Evolutionary conservation across 2,797 vertebrate genomes (phyloP), one percentile per base, ranked within the genome.

Genomic region (Gambusia yucatana): DNA sequence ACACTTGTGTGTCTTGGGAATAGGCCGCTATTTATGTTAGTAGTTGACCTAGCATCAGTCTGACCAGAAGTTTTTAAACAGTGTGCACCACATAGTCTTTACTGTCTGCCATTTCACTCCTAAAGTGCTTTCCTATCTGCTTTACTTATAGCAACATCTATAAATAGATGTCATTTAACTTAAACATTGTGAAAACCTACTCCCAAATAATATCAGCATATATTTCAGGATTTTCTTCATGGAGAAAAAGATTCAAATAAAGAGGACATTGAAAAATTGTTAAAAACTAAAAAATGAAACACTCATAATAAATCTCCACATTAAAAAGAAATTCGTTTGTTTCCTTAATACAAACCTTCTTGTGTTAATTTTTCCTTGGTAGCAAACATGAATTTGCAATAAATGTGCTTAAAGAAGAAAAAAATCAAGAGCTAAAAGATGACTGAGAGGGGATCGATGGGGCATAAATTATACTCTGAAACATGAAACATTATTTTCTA

Each of bases 1-100:
- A 87, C 84, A 92, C 94, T 89, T 92, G 77, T 55, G 80, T 76
- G 80, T 89, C 89, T 88, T 91, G 80, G 83, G 83, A 88, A 88
- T 81, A 88, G 86, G 77, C 84, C 65, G 30, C 88, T 93, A 94
- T 94, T 94, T 88, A 84, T 4, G 67, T 95, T 95, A 92, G 87
- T 86, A 87, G 75, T 83, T 92, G 88, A 77, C 75, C 87, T 90
- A 87, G 89, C 84, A 85, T 92, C 88, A 84, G 79, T 76, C 90
- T 80, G 85, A 92, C 77, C 81, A 87, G 94, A 95, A 94, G 87
- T 79, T 82, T 91, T 93, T 93, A 87, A 87, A 82, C 88, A 61
- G 76, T 46, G 75, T 85, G 83, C 57, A 61, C 72, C 3, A 3
- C 74, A 77, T 43, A 22, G 74, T 77, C 72, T 87, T 91, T 79